Base-by-base conservation (phyloP, 1,140 invertebrate species). In the Penaeus chinensis region DNA sequence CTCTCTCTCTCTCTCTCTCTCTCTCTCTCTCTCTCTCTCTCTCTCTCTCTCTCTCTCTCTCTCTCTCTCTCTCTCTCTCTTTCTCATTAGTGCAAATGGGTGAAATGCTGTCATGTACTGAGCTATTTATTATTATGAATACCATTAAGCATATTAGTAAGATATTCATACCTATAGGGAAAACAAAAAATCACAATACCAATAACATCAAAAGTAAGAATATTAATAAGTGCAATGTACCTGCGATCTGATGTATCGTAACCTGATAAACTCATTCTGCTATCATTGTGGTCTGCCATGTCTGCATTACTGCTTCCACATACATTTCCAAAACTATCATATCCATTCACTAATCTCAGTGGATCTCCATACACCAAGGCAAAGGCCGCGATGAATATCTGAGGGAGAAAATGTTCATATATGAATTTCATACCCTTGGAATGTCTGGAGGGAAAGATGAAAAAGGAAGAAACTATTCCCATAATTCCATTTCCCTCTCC, bases 311-410 rank as follows among this genome's bases (percentile, higher is more conserved):
- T 95, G 74, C 96, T 95, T 37, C 97, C 97, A 93, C 98, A 99
- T 60, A 96, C 97, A 92, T 99, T 98, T n/a, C 97, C 97, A 93
- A 97, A 98, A 89, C 96, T 98, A 92, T 99, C 97, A 92, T 97
- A 98, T 74, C 98, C 97, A 32, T 87, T 87, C 32, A 87, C 86
- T 22, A 87, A 42, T 76, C 86, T 24, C 32, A 87, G 71, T 13
- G 86, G 86, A 47, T 87, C 61, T 22, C 86, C 86, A 78, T 74
- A 87, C 66, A 87, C 86, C 27, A 87, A 47, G 16, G 86, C 86
- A 87, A 87, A 87, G 24, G 86, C 80, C 22, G 80, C 86, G 27
- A 87, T 82, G 54, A 87, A 87, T 20, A 87, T 87, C 86, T 87
- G 86, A 66, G 78, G 74, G 13, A 27, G 66, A 54, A 54, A 79